Base-by-base conservation (phyloP, 2,113 vertebrate species). In the Brachionichthys hirsutus region DNA sequence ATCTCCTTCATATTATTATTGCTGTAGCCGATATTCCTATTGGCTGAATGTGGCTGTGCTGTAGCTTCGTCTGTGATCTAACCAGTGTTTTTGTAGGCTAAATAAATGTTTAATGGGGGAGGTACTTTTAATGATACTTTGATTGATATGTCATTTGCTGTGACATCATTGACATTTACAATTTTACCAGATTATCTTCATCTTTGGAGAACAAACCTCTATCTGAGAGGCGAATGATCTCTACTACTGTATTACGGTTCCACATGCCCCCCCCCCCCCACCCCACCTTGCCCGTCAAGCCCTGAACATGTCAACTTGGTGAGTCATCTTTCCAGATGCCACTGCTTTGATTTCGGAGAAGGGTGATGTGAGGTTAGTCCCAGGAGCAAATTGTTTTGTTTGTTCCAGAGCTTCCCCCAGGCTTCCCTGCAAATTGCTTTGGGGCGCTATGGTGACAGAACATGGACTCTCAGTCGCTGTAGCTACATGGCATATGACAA, bases 11-110 rank as follows among this genome's bases (percentile, higher is more conserved):
- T 44, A 36, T 34, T 68, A 22, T 63, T 48, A 12, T 12, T 59
- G 36, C 30, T 69, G 42, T 57, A 70, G 68, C 65, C 67, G 68
- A 85, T 70, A 60, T 34, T 12, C 9, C 18, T 1, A 17, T 65
- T 77, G 75, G 73, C 63, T 78, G 74, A 84, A 78, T 78, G 74
- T 80, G 76, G 54, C 63, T 71, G 70, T 78, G 50, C 70, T 69
- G 59, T 71, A 30, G 24, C 4, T 30, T 8, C 4, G 4, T 30
- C 24, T 30, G 24, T 30, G 62, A 70, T 54, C 48, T 54, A 61
- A 65, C 46, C 62, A 56, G 61, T 81, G 69, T 66, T 71, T n/a
- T 78, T 48, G 51, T 62, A 78, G 64, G 16, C 35, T 73, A 52
- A 78, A 34, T 30, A n/a, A n/a, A n/a, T n/a, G 20, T 40, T 12